Conservation (phyloP, 2,797 vertebrate genomes). For the Gymnoscopelus braueri region DNA sequence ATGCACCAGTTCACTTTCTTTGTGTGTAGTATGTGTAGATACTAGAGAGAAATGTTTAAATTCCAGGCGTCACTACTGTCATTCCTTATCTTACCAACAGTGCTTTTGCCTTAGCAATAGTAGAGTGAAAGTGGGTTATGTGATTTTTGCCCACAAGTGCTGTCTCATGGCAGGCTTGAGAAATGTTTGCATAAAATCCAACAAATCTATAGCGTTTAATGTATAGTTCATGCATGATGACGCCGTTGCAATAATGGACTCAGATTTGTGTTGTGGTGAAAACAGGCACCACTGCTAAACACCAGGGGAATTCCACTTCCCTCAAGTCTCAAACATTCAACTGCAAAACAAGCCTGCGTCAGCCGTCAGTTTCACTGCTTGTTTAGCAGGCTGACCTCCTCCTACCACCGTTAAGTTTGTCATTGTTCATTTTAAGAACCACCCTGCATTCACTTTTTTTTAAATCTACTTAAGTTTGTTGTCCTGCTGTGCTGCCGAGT, state of each 20-base stretch:
- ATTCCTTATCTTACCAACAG: conserved; percentile 16
- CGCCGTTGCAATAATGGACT: conserved; percentile 17
- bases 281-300: conserved; percentile 25
- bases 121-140: conserved; percentile 19
- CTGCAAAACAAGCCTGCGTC: conserved; percentile 2
- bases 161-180: neutral
- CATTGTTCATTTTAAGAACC: neutral
- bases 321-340: conserved; percentile 16
- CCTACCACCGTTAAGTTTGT: no score
- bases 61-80: neutral
- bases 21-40: neutral
- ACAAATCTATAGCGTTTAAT: conserved; percentile 8
- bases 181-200: conserved; percentile 8
- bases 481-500: neutral
- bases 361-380: conserved; percentile 10
- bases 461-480: neutral
- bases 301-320: conserved; percentile 45
- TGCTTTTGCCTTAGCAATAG: neutral
- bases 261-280: conserved; percentile 24
- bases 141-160: conserved; percentile 7
- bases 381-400: neutral
- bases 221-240: conserved; percentile 10
- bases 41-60: conserved; percentile 1
- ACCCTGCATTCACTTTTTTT: neutral
- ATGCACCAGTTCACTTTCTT: neutral